Evolutionary conservation across 2,113 vertebrate species (phyloP), one percentile per base, ranked within the genome.

Genomic region (Pterocles gutturalis): DNA sequence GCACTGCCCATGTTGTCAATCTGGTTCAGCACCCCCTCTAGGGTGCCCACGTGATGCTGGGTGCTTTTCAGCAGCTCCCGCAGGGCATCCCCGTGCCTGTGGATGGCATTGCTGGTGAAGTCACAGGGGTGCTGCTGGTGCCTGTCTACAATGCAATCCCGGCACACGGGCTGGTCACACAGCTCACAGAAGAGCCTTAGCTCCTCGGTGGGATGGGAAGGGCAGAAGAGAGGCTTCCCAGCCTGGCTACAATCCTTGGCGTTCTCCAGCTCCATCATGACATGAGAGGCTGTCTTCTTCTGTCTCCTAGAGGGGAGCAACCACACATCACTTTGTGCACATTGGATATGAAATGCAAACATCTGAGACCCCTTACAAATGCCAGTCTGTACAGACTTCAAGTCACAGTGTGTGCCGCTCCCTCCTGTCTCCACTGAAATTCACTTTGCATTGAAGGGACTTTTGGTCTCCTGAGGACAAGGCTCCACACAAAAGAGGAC

Each of bases 181-280:
- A 98, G 97, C 97, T 99, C 98, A 3, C 99, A 99, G 98, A 99
- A 99, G 89, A 99, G 98, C 21, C 97, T 97, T 17, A 99, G 97
- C 96, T 99, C 99, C 98, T 99, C 99, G 0, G 98, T 96, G 0
- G 99, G 98, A 92, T 99, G 99, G 20, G 97, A 75, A 22, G 96
- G 84, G 94, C 99, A 99, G 87, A 98, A 97, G 38, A 99, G 96
- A 34, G 98, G 98, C 20, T 98, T 98, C 70, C 97, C 87, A 0
- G 99, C 75, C 7, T 90, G 97, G 48, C 97, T 98, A 51, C 96
- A 95, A 14, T 98, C 96, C 93, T 98, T 98, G 83, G 98, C 91
- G 70, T 98, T 99, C 93, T 98, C 97, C 41, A 99, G 90, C 38
- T 97, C 94, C 33, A 96, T 97, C 72, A 99, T 69, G 1, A 96